Conservation (phyloP, 2,888 invertebrate genomes). For the Geotrupes spiniger region DNA sequence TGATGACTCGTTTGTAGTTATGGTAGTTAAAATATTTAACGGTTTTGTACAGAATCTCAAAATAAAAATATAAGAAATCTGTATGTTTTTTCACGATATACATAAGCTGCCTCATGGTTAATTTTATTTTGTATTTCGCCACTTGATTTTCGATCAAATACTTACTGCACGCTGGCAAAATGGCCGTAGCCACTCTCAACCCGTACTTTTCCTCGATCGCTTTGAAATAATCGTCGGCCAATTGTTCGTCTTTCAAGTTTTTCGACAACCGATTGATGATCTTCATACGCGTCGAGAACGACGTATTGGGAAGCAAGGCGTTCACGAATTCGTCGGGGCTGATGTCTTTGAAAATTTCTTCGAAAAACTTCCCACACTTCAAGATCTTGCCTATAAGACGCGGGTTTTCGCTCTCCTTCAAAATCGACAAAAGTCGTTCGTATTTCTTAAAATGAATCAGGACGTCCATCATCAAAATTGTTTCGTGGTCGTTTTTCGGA, state of each 20-base stretch:
- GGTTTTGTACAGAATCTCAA: background rate
- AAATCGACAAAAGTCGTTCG: slow-evolving; percentile 9
- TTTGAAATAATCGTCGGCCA: slow-evolving; percentile 19
- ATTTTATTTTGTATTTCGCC: no score
- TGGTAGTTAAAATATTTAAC: background rate
- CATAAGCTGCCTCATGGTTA: no score
- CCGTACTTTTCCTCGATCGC: no score
- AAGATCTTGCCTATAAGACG: slow-evolving; percentile 11
- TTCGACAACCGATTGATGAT: slow-evolving; percentile 14
- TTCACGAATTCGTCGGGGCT: slow-evolving; percentile 6
- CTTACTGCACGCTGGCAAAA: slow-evolving; percentile 18
- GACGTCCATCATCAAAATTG: slow-evolving; percentile 17
- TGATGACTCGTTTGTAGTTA: background rate
- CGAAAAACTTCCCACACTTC: slow-evolving; percentile 9
- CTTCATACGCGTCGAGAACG: slow-evolving; percentile 12
- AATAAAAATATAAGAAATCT: slow-evolving; percentile 17
- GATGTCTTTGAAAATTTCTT: slow-evolving; percentile 5
- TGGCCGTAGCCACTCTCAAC: slow-evolving; percentile 9
- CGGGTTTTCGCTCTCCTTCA: slow-evolving; percentile 13
- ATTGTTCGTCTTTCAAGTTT: slow-evolving; percentile 9
- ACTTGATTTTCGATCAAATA: no score
- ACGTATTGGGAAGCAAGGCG: slow-evolving; percentile 17
- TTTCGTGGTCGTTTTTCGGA: slow-evolving; percentile 14
- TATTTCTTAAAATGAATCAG: slow-evolving; percentile 12
- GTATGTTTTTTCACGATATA: no score